Evolutionary conservation across 2,888 invertebrate genomes (phyloP), one percentile per base, ranked within the genome.

Genomic region (Eustalomyia histrio): DNA sequence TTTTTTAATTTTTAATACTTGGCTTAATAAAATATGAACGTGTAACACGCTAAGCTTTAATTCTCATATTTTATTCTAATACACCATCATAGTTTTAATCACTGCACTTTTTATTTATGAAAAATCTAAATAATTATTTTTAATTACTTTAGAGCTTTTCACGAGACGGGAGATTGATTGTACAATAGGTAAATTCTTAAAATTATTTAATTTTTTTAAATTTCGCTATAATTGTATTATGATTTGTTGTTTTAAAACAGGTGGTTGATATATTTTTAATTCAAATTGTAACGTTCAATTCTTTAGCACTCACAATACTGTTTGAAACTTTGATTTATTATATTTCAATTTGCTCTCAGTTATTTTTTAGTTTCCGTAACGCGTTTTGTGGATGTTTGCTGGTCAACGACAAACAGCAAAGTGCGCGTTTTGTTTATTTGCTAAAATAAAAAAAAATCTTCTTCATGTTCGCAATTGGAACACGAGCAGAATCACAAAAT

Each of bases 371-470:
- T 58, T 58, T 35, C 61, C 18, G 29, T 76, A 17, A 39, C 57
- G 50, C 61, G 53, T 65, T 73, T 18, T 35, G n/a, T 12, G 57
- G 74, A 18, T 83, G 83, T 82, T 39, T 57, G 52, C 80, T 73
- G 71, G 78, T 76, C 82, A 76, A 65, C 61, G 74, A 53, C 64
- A 79, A 39, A 76, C 55, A 71, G 55, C 74, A 55, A 83, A 83
- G 80, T 84, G 83, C 64, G 69, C 68, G 72, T 29, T 65, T 63
- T 55, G 57, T 43, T 35, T 53, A 61, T 80, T 69, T 73, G 72
- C 58, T 52, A 58, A 72, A 80, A 61, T 67, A 72, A 50, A 71
- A 39, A 61, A 29, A 61, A 63, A 18, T 67, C 60, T 60, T 76
- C 63, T 53, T 72, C 43, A 55, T 35, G 67, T 61, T 72, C 53